phyloP scores from a whole-genome alignment of 2,888 invertebrate species.

The Tetheella fluctuosa region DNA sequence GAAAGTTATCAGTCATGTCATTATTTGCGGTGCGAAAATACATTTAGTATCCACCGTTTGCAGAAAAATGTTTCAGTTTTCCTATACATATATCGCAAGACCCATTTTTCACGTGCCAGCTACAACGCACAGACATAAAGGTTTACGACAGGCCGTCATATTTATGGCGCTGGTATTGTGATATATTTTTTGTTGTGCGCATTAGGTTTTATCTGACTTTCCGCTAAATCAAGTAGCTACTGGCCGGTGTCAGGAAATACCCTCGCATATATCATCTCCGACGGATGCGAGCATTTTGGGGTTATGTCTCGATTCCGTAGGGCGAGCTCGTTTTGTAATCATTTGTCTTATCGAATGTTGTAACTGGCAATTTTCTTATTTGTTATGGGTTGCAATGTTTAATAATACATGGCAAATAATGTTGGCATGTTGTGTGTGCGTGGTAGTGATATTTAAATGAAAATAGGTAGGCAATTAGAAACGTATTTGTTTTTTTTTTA shows the following conservation, averaged over 20 bases:
- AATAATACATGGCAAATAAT: not conserved
- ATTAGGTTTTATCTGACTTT: constrained; percentile 84
- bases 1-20: constrained; percentile 37
- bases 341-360: constrained; percentile 73
- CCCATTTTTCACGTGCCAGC: constrained; percentile 82
- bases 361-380: constrained; percentile 57
- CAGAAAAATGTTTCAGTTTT: constrained; percentile 54
- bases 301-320: constrained; percentile 70
- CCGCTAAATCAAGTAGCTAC: constrained; percentile 85
- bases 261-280: constrained; percentile 78
- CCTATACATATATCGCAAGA: constrained; percentile 58
- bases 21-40: constrained; percentile 45
- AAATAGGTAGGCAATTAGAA: no score
- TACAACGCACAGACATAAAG: constrained; percentile 81
- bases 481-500: no score
- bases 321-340: constrained; percentile 53
- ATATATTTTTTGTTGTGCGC: constrained; percentile 84
- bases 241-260: constrained; percentile 83
- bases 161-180: constrained; percentile 82
- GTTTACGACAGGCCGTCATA: constrained; percentile 83
- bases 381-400: constrained; percentile 21
- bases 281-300: constrained; percentile 79
- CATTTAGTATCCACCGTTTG: constrained; percentile 43
- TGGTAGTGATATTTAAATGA: not conserved
- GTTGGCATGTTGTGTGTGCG: not conserved